These are phyloP conservation scores for Sebastolobus alascanus DNA, from an alignment of 2,797 vertebrate genomes.

Conservation along the genomic window DNA sequence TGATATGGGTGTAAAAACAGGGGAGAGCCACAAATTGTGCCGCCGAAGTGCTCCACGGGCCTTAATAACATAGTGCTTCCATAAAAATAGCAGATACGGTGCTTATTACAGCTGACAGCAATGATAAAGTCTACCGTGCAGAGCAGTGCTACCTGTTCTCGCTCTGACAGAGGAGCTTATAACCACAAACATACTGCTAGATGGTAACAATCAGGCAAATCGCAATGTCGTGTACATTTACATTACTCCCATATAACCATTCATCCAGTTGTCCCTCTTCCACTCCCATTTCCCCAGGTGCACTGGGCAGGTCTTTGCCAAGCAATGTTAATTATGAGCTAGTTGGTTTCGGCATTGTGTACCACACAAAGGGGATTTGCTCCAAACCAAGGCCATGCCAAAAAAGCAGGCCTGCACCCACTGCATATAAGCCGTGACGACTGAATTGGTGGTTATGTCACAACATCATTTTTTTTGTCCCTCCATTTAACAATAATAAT, in stretches of 20 bases:
- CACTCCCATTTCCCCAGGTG: conserved; percentile 59
- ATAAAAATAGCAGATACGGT: conserved; percentile 72
- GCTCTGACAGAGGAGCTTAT: conserved; percentile 16
- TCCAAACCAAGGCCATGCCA: conserved; percentile 34
- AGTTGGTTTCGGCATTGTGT: conserved; percentile 67
- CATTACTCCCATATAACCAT: conserved; percentile 20
- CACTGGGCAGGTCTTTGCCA: conserved; percentile 52
- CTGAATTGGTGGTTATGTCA: conserved; percentile 54
- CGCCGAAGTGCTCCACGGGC: conserved; percentile 43
- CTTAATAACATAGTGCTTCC: conserved; percentile 73
- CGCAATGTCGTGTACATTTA: conserved; percentile 8
- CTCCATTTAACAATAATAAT: conserved; percentile 35
- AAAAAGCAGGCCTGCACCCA: conserved; percentile 43
- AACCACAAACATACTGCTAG: conserved; percentile 2
- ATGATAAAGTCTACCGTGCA: conserved; percentile 26
- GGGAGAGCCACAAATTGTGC: conserved; percentile 52
- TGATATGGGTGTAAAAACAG: conserved; percentile 66
- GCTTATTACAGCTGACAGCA: conserved; percentile 71
- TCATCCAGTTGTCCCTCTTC: conserved; percentile 28
- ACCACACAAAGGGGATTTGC: conserved; percentile 64
- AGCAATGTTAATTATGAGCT: conserved; percentile 68
- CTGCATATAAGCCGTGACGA: conserved; percentile 30
- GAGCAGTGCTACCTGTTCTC: conserved; percentile 13
- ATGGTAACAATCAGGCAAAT: background rate
- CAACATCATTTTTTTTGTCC: conserved; percentile 17